phyloP scores from a whole-genome alignment of 2,797 vertebrate species.

The Acridotheres tristis region DNA sequence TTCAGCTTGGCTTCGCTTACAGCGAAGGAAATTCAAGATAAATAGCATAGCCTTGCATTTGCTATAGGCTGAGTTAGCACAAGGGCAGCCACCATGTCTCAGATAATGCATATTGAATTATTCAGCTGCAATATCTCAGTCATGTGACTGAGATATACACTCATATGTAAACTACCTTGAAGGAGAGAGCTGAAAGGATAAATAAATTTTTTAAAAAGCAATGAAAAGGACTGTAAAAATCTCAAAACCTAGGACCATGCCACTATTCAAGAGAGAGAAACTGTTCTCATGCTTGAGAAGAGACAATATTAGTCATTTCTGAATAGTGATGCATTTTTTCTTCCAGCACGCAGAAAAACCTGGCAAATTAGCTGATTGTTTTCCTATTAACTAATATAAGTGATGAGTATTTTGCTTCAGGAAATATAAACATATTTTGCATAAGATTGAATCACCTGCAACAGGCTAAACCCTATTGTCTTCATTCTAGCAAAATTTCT shows the following conservation, averaged over 20 bases:
- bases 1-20: neutral
- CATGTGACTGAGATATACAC: neutral
- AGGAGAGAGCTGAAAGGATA: neutral
- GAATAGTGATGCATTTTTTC: neutral
- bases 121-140: neutral
- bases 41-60: neutral
- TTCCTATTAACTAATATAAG: neutral
- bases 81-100: neutral
- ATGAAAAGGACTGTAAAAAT: neutral
- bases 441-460: neutral
- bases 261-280: neutral
- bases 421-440: constrained; percentile 29
- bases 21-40: neutral
- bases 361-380: constrained; percentile 16
- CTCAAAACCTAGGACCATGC: neutral
- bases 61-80: neutral
- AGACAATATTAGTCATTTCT: neutral
- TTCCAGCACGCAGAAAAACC: neutral
- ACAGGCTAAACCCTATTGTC: neutral
- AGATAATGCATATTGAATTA: neutral
- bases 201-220: neutral
- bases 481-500: neutral
- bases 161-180: neutral
- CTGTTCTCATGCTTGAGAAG: neutral
- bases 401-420: constrained; percentile 1